Conservation (phyloP, 2,888 invertebrate species). For the Exocentrus adspersus region DNA sequence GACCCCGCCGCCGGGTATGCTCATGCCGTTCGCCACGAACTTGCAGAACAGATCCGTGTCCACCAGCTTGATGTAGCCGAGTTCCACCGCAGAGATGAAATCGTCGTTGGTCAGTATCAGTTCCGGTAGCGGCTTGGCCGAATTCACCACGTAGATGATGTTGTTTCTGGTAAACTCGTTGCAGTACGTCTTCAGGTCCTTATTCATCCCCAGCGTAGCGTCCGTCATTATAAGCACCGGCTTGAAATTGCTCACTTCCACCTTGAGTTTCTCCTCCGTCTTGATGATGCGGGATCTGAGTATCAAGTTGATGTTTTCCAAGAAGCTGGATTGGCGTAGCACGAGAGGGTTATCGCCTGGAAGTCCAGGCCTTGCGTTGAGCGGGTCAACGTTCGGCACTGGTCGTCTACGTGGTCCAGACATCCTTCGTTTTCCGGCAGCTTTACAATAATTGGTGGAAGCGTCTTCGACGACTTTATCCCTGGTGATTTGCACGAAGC, state of each 20-base stretch:
- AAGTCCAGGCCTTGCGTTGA: too few relatives aligned
- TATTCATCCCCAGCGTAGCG: conserved; percentile 23
- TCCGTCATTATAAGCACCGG: conserved; percentile 39
- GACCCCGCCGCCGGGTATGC: neutral
- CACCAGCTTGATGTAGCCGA: conserved; percentile 38
- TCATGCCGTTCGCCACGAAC: neutral
- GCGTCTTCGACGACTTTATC: conserved; percentile 23
- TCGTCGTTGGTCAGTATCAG: conserved; percentile 1
- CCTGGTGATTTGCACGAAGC: conserved; percentile 30
- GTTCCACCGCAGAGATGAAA: conserved; percentile 31
- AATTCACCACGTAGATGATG: conserved; percentile 35
- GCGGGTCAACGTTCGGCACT: too few relatives aligned
- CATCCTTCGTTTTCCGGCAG: too few relatives aligned
- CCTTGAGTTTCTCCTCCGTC: conserved; percentile 26
- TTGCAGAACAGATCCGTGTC: conserved; percentile 23
- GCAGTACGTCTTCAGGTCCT: conserved; percentile 23
- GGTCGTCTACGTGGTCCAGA: too few relatives aligned
- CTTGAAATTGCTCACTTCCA: conserved; percentile 33
- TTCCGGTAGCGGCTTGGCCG: conserved; percentile 21
- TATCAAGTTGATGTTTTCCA: neutral
- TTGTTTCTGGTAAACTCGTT: conserved; percentile 34
- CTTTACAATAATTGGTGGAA: neutral
- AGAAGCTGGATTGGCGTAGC: neutral
- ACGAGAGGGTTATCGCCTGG: too few relatives aligned
- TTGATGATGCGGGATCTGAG: conserved; percentile 27